Percentiles rank a stretch among this genome's conserved stretches.
Conservation (phyloP, 2,797 vertebrate species). For the Sciurus carolinensis region DNA sequence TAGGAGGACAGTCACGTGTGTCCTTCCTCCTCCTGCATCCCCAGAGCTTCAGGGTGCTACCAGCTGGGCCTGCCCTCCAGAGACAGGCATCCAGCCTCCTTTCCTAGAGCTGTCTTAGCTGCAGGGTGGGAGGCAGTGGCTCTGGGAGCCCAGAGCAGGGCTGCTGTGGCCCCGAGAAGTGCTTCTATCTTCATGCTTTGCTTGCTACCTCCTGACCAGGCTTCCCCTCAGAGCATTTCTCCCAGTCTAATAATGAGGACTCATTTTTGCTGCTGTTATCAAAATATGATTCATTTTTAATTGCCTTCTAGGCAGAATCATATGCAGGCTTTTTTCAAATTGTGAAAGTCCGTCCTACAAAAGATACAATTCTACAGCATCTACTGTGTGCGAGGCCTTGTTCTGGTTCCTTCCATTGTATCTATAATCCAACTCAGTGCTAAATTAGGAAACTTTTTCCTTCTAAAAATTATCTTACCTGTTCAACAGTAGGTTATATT, state of each 20-base stretch:
- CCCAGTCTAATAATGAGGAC: not conserved
- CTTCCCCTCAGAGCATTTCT: conserved; percentile 38
- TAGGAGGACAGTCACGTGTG: not conserved
- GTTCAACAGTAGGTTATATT: not conserved
- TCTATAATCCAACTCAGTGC: not conserved
- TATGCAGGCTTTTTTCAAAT: conserved; percentile 16
- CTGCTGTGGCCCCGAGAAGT: not conserved
- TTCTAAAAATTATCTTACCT: not conserved
- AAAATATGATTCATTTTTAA: conserved; percentile 73
- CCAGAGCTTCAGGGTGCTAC: not conserved
- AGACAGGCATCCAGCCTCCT: not conserved
- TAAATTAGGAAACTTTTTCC: not conserved
- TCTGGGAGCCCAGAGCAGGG: not conserved
- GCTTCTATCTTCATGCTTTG: not conserved
- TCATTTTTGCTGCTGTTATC: conserved; percentile 49
- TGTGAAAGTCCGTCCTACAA: not conserved
- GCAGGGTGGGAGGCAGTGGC: not conserved
- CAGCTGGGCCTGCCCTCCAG: not conserved
- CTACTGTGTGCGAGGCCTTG: not conserved
- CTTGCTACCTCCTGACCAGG: conserved; percentile 52
- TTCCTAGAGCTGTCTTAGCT: not conserved
- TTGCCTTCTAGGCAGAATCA: conserved; percentile 34
- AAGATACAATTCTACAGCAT: not conserved
- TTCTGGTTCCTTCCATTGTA: not conserved
- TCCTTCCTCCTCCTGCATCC: not conserved